Evolutionary conservation across 2,113 vertebrate genomes (phyloP), one percentile per base, ranked within the genome.

Genomic region (Tichodroma muraria): DNA sequence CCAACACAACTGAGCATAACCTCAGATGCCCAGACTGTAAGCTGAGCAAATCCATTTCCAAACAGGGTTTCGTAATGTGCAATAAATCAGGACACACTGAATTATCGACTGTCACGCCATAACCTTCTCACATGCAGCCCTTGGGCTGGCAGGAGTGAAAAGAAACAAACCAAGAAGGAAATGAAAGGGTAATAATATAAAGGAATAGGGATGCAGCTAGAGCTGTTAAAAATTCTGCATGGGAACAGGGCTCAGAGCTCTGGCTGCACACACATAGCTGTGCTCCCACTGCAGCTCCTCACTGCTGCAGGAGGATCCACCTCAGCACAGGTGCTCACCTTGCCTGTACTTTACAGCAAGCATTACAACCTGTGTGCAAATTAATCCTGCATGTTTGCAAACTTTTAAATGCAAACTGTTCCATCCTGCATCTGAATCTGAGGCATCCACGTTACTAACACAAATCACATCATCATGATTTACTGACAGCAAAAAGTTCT

Each of bases 21-120:
- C 63, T 49, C 71, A 50, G 88, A 49, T 24, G 75, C 61, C 28
- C n/a, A 25, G 81, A 21, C 20, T 19, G 42, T 52, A 15, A 77
- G 30, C 85, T 23, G 23, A 83, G 85, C 45, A 80, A 72, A 65
- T 68, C 89, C 73, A 3, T 37, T 70, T 78, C 75, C 57, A 38
- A 65, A 31, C 59, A 68, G 59, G 17, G 19, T 7, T 82, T 42
- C 60, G 47, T 70, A 78, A 93, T 44, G 77, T 37, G 71, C 80
- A 86, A 6, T 78, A 92, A 90, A 85, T 70, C 50, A 49, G 53
- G 45, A 85, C 85, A 95, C 81, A 85, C 70, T 47, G 21, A 60
- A 82, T 85, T 82, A 79, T 8, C 4, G 5, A 3, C 45, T 61
- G 75, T 50, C 90, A 70, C 8, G 19, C 71, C 35, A n/a, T 13